These are phyloP conservation scores for Cavia porcellus DNA, from an alignment of 2,113 vertebrate genomes.

Conservation along the genomic window DNA sequence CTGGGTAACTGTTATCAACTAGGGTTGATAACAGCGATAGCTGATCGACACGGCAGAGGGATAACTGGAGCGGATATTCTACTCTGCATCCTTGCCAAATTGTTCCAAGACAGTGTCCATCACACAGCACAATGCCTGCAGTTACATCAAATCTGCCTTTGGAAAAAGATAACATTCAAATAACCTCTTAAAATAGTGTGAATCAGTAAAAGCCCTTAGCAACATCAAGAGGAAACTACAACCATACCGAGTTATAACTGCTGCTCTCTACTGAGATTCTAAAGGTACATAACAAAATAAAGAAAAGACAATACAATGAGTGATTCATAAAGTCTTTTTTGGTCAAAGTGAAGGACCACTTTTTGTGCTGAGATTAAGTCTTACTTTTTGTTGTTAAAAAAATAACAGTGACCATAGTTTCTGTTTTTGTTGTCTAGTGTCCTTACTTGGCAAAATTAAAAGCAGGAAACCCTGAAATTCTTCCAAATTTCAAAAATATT, in stretches of 20 bases:
- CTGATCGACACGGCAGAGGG: background rate
- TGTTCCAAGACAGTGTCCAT: background rate
- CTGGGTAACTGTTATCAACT: too few species aligned
- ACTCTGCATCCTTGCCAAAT: background rate
- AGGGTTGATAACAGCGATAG: too few species aligned
- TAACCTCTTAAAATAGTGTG: background rate
- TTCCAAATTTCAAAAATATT: slow-evolving; percentile 20
- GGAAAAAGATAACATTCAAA: background rate
- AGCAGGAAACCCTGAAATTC: background rate
- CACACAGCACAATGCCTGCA: background rate
- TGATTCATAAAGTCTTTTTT: background rate
- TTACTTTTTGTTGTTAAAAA: slow-evolving; percentile 10
- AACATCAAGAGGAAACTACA: slow-evolving; percentile 32
- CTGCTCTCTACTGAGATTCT: background rate
- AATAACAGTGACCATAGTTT: background rate
- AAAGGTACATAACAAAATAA: slow-evolving; percentile 11
- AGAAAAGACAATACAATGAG: background rate
- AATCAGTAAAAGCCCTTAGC: background rate
- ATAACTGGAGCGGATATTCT: background rate
- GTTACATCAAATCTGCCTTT: background rate
- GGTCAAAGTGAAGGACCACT: background rate
- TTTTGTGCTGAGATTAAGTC: background rate
- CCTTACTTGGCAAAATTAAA: slow-evolving; percentile 48
- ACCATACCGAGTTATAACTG: background rate
- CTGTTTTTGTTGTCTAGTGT: slow-evolving; percentile 1